Evolutionary conservation across 2,113 vertebrate species (phyloP).

Genomic region (Callipepla squamata): DNA sequence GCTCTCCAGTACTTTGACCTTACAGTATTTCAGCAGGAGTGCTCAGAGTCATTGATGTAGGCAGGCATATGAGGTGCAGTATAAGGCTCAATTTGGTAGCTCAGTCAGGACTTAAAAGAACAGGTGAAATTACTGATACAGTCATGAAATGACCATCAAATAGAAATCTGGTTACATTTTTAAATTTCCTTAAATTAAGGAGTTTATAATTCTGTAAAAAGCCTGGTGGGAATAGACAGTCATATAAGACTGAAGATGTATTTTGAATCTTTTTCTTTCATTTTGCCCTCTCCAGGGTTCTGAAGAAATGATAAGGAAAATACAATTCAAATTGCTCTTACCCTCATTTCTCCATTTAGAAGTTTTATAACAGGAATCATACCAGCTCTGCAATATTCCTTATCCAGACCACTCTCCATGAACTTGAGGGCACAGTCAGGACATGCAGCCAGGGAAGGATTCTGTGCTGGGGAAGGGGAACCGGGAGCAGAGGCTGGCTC

Average conservation of each 20-base stretch:
- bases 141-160: background rate
- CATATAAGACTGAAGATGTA: background rate
- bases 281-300: background rate
- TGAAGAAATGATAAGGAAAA: background rate
- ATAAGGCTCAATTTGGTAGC: background rate
- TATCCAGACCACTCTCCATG: background rate
- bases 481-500: background rate
- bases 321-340: background rate
- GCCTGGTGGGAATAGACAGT: background rate
- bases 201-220: background rate
- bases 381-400: background rate
- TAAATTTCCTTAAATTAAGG: background rate
- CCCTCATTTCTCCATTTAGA: background rate
- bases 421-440: background rate
- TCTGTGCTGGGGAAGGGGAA: no score
- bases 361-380: background rate
- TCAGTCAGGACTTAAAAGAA: background rate
- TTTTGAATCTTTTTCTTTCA: background rate
- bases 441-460: background rate
- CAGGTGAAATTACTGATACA: background rate
- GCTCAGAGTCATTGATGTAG: background rate
- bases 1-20: background rate
- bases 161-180: background rate
- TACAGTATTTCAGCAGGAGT: background rate
- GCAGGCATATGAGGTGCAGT: background rate